Percentiles rank a stretch among this genome's conserved stretches.
Evolutionary conservation across 2,113 vertebrate genomes (phyloP).

Genomic region (Hyperopisus bebe): DNA sequence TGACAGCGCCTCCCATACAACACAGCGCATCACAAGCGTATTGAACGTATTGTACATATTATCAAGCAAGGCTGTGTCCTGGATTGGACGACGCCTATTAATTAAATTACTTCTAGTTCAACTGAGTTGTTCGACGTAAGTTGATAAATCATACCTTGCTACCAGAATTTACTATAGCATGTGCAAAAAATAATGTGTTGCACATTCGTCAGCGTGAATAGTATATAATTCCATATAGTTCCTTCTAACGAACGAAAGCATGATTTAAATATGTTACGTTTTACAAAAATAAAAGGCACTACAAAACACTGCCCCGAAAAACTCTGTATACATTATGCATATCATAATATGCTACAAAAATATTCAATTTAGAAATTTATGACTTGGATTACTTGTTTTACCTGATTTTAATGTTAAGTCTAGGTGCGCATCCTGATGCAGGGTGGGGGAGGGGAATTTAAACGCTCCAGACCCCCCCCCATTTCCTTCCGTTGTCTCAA

Average conservation of each 20-base stretch:
- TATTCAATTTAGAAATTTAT: not conserved
- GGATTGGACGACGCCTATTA: not conserved
- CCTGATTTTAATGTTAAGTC: not conserved
- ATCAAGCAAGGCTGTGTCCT: not conserved
- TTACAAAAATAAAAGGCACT: not conserved
- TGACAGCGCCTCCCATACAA: conserved; percentile 42
- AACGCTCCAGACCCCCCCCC: conserved; percentile 14
- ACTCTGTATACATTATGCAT: not conserved
- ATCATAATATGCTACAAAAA: not conserved
- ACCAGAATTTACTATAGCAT: not conserved
- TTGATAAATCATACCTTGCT: not conserved
- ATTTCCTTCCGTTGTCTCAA: conserved; percentile 25
- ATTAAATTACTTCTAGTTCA: not conserved
- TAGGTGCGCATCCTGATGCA: not conserved
- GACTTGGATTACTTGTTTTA: not conserved
- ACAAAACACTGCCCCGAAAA: not conserved
- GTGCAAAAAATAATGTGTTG: not conserved
- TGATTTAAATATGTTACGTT: not conserved
- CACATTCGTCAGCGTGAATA: not conserved
- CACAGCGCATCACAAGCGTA: not conserved
- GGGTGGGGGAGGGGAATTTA: conserved; percentile 15
- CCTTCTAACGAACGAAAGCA: not conserved
- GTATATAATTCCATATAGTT: not conserved
- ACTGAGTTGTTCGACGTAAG: not conserved
- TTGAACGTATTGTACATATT: not conserved